Evolutionary conservation across 2,113 vertebrate genomes (phyloP).

Genomic region (Fregata magnificens): DNA sequence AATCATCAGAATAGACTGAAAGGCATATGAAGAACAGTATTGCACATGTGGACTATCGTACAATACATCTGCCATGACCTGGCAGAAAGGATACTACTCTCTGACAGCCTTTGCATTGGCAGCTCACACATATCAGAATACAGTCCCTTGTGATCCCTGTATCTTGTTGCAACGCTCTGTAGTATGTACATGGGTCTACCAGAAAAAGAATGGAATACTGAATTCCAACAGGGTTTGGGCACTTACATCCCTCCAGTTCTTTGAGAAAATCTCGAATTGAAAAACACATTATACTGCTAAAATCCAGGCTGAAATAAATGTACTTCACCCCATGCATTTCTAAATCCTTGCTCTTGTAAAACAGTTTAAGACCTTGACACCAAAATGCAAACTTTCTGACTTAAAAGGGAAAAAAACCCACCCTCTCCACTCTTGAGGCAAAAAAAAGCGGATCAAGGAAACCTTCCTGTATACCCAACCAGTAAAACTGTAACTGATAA

Average conservation of each 20-base stretch:
- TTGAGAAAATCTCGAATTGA: neutral
- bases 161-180: neutral
- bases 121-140: neutral
- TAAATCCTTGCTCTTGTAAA: neutral
- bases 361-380: neutral
- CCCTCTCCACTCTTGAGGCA: neutral
- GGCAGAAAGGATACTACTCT: neutral
- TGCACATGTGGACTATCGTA: accelerated
- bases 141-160: neutral
- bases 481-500: neutral
- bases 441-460: neutral
- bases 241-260: neutral
- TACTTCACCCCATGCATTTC: accelerated
- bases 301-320: neutral
- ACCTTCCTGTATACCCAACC: neutral
- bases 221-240: neutral
- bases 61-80: neutral
- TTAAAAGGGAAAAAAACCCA: accelerated
- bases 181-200: no score
- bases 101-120: neutral
- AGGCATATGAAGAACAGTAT: neutral
- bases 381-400: neutral
- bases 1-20: neutral
- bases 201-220: neutral
- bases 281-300: neutral